Conservation (phyloP, 2,888 invertebrate genomes). For the Dione vanillae region DNA sequence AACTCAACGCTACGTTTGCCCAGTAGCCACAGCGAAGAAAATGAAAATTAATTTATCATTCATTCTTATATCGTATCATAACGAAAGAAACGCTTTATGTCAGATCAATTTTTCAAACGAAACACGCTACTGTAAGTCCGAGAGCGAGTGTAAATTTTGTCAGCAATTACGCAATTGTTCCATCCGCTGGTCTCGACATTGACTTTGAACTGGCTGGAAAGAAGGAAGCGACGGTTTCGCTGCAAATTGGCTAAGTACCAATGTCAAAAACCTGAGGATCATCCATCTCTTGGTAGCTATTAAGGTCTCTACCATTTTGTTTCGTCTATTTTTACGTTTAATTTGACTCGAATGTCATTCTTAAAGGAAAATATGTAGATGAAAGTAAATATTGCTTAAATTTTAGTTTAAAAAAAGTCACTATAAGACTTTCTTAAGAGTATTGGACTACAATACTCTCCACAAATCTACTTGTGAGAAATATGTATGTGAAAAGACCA, state of each 20-base stretch:
- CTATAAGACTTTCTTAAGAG: no score
- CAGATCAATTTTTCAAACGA: neutral
- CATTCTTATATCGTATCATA: neutral
- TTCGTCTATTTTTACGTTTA: constrained; percentile 5
- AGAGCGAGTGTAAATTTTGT: constrained; percentile 33
- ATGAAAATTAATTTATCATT: no score
- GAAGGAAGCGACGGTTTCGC: constrained; percentile 50
- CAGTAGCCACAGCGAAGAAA: no score
- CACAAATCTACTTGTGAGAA: no score
- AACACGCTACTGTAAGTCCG: neutral
- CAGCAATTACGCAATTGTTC: constrained; percentile 48
- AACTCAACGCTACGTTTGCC: no score
- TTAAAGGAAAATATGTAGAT: neutral
- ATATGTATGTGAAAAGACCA: no score
- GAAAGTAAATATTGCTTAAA: no score
- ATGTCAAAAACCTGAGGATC: constrained; percentile 39
- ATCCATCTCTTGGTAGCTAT: neutral
- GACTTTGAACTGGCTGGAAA: constrained; percentile 62
- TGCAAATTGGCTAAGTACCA: constrained; percentile 53
- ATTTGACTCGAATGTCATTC: neutral
- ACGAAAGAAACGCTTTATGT: neutral
- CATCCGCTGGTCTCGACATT: constrained; percentile 55
- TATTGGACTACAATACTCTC: no score
- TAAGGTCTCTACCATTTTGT: constrained; percentile 18
- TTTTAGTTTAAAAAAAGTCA: no score